A percentile compares a stretch with the other conserved stretches of the same genome.
phyloP scores from a whole-genome alignment of 2,113 vertebrate species.

The Laticauda laticaudata region DNA sequence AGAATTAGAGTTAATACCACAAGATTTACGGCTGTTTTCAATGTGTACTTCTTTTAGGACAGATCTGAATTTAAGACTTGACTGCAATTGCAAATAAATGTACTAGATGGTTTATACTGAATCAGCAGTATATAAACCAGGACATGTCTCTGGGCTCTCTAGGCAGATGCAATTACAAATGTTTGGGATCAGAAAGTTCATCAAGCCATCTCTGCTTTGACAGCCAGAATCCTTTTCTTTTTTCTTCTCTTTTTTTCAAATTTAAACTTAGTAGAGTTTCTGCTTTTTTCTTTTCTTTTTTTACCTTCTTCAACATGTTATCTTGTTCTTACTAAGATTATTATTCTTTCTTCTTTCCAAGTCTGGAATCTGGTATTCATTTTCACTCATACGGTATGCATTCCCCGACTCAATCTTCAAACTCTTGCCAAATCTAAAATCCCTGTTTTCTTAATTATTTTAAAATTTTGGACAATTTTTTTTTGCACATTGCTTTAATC shows the following conservation, averaged over 20 bases:
- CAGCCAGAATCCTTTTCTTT: not conserved
- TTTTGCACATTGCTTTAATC: not conserved
- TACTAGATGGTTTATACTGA: not conserved
- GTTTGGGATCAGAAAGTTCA: slow-evolving; percentile 5
- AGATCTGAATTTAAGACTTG: not conserved
- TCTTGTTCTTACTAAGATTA: not conserved
- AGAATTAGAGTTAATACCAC: not conserved
- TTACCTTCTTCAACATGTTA: not conserved
- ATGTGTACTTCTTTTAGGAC: not conserved
- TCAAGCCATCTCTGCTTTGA: slow-evolving; percentile 7
- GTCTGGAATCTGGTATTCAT: not conserved
- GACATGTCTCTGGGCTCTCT: not conserved
- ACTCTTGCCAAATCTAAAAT: not conserved
- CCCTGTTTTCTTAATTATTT: not conserved
- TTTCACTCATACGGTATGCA: not conserved
- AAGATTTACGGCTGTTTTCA: not conserved
- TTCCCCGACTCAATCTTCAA: not conserved
- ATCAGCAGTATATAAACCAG: slow-evolving; percentile 11
- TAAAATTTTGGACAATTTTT: not conserved
- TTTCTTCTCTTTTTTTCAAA: not conserved
- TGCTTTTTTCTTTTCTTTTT: not conserved
- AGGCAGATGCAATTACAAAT: slow-evolving; percentile 3
- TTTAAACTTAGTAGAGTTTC: not conserved
- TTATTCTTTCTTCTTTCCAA: not conserved
- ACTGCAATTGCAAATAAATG: slow-evolving; percentile 2